phyloP scores from a whole-genome alignment of 2,888 invertebrate species.

The Temnothorax ravouxi region DNA sequence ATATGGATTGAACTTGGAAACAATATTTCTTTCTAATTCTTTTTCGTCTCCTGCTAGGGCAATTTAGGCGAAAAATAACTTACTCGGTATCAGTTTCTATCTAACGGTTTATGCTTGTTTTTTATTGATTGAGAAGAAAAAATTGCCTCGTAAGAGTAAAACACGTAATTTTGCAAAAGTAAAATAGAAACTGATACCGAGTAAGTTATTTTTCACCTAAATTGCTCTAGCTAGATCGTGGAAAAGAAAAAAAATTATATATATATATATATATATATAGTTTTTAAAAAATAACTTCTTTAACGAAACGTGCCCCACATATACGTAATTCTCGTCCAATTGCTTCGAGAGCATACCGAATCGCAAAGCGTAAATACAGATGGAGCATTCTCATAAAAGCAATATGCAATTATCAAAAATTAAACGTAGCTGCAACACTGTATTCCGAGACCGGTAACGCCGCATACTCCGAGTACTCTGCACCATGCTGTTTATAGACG shows the following conservation, averaged over 20 bases:
- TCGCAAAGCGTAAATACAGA: not conserved
- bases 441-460: not conserved
- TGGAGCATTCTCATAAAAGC: conserved; percentile 3
- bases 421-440: not conserved
- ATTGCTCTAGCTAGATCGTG: too few species aligned
- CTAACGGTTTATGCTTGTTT: too few species aligned
- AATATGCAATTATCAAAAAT: conserved; percentile 26
- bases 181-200: too few species aligned
- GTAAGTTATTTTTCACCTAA: too few species aligned
- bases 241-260: too few species aligned
- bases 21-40: not conserved
- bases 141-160: too few species aligned
- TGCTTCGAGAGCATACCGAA: not conserved
- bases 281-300: not conserved
- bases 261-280: not conserved
- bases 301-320: not conserved
- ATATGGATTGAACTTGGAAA: not conserved
- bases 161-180: too few species aligned
- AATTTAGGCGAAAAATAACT: not conserved
- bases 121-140: too few species aligned
- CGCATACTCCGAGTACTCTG: not conserved
- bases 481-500: not conserved
- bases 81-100: not conserved
- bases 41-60: not conserved
- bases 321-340: not conserved